Evolutionary conservation across 2,113 vertebrate genomes (phyloP), one percentile per base, ranked within the genome.

Genomic region (Gnathonemus longibarbis): DNA sequence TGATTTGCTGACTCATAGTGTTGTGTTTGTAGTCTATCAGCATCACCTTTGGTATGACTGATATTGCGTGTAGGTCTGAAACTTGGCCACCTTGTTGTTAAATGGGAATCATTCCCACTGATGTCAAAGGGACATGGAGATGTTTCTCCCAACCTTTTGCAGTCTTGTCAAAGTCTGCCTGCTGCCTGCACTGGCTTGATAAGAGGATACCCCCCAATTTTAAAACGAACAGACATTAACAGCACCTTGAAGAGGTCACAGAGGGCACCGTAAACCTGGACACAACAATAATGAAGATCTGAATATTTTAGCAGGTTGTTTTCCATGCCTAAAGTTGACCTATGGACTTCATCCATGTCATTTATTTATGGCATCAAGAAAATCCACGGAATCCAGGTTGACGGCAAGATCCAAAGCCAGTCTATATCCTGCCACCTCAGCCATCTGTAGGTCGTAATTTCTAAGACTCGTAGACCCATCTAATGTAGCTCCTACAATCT

Each of bases 381-480:
- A 70, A 70, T 70, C 62, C 48, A 80, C 5, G 2, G 84, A 50
- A 49, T 86, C 84, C 48, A n/a, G 9, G n/a, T 27, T 90, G 90
- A 86, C 90, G 8, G 31, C 88, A 88, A 53, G 84, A 42, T 88
- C 89, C 74, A 90, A 90, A 89, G 31, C 84, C 87, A 62, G 91
- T 62, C 35, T 88, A 84, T 91, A 58, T 48, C 52, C 89, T 45
- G 39, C 84, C 39, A 19, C 89, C 31, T 58, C n/a, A 84, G 42
- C 4, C 13, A 83, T 88, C 84, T 91, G 70, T 90, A 90, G 88
- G 84, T 50, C 77, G 90, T 92, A 66, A 50, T 89, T 93, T 91
- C 88, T 92, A 88, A 90, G 52, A 90, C 74, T 35, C 87, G 19
- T 52, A 62, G 35, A 56, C 50, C 19, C 35, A 85, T 85, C 89